These are phyloP conservation scores for Macrochelys suwanniensis DNA, from an alignment of 2,797 vertebrate genomes.

Conservation along the genomic window DNA sequence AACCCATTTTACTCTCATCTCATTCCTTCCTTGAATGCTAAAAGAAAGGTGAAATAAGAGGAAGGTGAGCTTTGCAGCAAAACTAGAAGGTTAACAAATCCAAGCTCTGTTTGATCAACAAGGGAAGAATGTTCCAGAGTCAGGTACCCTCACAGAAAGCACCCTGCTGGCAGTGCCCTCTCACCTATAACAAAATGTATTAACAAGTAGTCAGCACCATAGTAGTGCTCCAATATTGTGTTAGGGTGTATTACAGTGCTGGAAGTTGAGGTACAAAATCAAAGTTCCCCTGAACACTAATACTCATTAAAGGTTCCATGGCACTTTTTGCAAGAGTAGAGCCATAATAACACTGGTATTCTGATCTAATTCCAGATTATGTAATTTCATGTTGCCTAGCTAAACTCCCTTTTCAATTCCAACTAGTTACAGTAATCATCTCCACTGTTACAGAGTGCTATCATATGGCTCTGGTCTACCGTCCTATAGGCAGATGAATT, in stretches of 20 bases:
- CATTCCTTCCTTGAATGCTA: not conserved
- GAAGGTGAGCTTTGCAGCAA: not conserved
- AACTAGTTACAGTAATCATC: not conserved
- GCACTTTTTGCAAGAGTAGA: not conserved
- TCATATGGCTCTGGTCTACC: too few species aligned
- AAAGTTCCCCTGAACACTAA: too few species aligned
- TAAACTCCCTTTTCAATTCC: not conserved
- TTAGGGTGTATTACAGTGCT: not conserved
- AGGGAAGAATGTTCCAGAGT: too few species aligned
- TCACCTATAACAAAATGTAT: not conserved
- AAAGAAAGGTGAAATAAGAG: too few species aligned
- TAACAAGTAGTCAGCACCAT: not conserved
- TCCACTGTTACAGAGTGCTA: not conserved
- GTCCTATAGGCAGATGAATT: too few species aligned
- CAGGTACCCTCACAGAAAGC: not conserved
- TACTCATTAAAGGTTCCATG: not conserved
- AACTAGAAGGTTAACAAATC: not conserved
- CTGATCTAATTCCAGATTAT: not conserved
- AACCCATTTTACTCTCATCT: not conserved
- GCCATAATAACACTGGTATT: not conserved
- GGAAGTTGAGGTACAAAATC: not conserved
- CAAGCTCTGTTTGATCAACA: not conserved
- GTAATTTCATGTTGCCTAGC: not conserved
- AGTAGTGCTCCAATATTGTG: not conserved
- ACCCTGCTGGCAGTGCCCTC: accelerated